Conservation (phyloP, 2,113 vertebrate genomes). For the Prunella fulvescens region DNA sequence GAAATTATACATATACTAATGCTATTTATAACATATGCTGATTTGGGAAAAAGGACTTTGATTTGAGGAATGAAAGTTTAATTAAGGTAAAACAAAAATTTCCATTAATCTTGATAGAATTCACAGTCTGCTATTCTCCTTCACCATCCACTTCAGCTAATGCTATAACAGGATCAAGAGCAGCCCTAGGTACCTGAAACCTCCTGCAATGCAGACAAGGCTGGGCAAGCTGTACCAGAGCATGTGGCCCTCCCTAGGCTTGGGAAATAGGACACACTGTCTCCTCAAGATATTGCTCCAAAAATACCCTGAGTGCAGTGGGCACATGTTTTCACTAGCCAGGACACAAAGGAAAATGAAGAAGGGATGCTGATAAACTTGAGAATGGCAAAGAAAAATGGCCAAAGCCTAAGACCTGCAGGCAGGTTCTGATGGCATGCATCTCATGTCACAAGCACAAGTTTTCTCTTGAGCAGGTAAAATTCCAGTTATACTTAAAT, state of each 20-base stretch:
- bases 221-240: neutral
- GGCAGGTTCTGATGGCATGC: neutral
- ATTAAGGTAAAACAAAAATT: conserved; percentile 33
- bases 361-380: neutral
- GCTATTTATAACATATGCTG: neutral
- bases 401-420: neutral
- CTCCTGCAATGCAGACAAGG: neutral
- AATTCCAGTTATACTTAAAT: neutral
- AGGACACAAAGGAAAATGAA: neutral
- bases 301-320: neutral
- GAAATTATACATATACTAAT: neutral
- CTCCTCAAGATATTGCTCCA: neutral
- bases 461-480: neutral
- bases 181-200: neutral
- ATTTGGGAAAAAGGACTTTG: neutral
- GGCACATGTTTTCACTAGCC: neutral
- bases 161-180: neutral
- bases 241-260: neutral
- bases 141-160: neutral
- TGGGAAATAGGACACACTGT: neutral
- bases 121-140: neutral
- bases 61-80: neutral
- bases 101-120: conserved; percentile 30
- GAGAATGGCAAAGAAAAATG: neutral
- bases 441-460: neutral